Conservation (phyloP, 1,140 invertebrate genomes). For the fruit fly (Drosophila melanogaster) region DNA sequence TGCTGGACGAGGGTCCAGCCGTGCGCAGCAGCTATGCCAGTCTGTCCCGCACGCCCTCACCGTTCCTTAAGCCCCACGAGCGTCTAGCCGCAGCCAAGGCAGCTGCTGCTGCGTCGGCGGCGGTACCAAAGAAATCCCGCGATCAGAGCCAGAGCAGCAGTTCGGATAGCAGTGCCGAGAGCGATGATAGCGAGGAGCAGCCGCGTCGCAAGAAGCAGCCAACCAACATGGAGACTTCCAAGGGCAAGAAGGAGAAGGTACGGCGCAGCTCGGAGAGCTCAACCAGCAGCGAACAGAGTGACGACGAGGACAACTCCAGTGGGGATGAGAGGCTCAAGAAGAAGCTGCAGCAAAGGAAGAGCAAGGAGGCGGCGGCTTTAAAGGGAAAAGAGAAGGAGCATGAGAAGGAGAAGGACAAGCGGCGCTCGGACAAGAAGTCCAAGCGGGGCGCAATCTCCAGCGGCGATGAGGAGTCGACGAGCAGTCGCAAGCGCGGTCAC, state of each 20-base stretch:
- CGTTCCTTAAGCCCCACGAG: constrained; percentile 91
- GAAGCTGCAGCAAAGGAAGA: constrained; percentile 30
- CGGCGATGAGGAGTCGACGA: constrained; percentile 31
- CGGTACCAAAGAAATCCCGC: constrained; percentile 84
- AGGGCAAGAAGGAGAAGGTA: constrained; percentile 59
- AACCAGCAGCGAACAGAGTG: constrained; percentile 80
- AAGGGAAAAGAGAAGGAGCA: constrained; percentile 45
- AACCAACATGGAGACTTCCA: constrained; percentile 13
- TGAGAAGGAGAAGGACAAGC: constrained; percentile 51
- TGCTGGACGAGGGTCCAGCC: constrained; percentile 22
- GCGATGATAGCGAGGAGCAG: constrained; percentile 73
- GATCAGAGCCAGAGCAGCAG: constrained; percentile 84
- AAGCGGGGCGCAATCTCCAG: constrained; percentile 40
- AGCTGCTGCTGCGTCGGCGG: neutral
- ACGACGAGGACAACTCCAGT: constrained; percentile 56
- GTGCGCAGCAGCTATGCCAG: constrained; percentile 85
- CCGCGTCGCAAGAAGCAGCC: constrained; percentile 40
- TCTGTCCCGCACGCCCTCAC: constrained; percentile 91
- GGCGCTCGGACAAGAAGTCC: constrained; percentile 66
- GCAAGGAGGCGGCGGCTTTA: constrained; percentile 30
- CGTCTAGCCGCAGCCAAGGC: constrained; percentile 49
- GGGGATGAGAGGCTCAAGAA: constrained; percentile 77
- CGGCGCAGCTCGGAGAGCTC: constrained; percentile 71
- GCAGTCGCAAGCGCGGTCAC: constrained; percentile 69
- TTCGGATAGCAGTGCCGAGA: constrained; percentile 81